Base-by-base conservation (phyloP, 1,140 invertebrate species). In the Onthophagus taurus region DNA sequence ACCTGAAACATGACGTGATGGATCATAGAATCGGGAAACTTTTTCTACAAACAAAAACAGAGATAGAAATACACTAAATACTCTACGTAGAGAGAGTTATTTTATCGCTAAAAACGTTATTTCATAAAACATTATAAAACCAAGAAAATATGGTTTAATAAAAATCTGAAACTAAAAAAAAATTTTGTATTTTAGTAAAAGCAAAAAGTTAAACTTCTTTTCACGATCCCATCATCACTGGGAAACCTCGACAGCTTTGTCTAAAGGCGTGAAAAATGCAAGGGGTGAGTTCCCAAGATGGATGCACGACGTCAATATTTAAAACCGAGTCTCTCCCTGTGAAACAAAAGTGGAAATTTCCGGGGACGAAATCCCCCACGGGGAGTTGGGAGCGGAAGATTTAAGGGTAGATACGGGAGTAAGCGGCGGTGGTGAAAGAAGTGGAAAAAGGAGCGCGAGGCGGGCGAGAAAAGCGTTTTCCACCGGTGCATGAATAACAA, bases 51-150 rank as follows among this genome's bases (percentile, higher is more conserved):
- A 37, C 24, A 11, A 41, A 41, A 41, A 41, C 21, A 41, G 16
- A 26, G n/a, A 26, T n/a, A 26, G n/a, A 26, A n/a, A 26, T 26
- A 7, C 6, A 26, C n/a, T 26, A 26, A 26, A n/a, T 26, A n/a
- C 23, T 7, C 23, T 26, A 26, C 23, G n/a, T 7, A 7, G 6
- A n/a, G n/a, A 26, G n/a, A 26, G n/a, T 26, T 26, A n/a, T n/a
- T 6, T 7, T n/a, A 26, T 26, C 23, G 23, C n/a, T 26, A 6
- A 26, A 26, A 26, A 26, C 23, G 26, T 30, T 31, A 42, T 42
- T 42, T 12, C 16, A 14, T 26, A 50, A 47, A 39, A 50, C 48
- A 47, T 50, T 31, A 50, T 47, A 39, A 31, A 50, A 50, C 47
- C 47, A 50, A 44, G 49, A 43, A 47, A 50, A 43, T 45, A 45